A percentile compares a stretch with the other conserved stretches of the same genome.
These are phyloP conservation scores for Stenotaenia linearis DNA, from an alignment of 2,888 invertebrate species.

Conservation along the genomic window DNA sequence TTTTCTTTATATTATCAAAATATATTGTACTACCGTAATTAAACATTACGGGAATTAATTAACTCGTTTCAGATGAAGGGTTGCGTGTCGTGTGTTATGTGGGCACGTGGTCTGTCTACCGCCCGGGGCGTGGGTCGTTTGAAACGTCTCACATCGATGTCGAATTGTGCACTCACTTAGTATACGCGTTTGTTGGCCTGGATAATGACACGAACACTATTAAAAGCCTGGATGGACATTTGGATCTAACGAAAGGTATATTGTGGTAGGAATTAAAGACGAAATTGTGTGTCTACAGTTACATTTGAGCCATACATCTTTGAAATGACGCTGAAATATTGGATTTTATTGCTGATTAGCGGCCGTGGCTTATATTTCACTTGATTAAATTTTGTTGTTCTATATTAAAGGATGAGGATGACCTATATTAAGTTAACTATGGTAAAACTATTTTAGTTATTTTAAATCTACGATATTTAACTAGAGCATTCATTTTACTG, in stretches of 20 bases:
- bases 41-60: neutral
- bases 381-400: too few relatives aligned
- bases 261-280: neutral
- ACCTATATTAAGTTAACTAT: too few relatives aligned
- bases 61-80: neutral
- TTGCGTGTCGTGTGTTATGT: conserved; percentile 67
- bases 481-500: too few relatives aligned
- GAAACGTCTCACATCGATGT: conserved; percentile 64
- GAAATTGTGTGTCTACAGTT: too few relatives aligned
- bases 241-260: neutral
- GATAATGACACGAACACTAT: conserved; percentile 61
- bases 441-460: too few relatives aligned
- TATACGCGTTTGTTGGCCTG: conserved; percentile 76
- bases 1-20: neutral
- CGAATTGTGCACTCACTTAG: conserved; percentile 68
- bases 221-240: conserved; percentile 59
- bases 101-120: conserved; percentile 72
- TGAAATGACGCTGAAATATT: too few relatives aligned
- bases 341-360: neutral
- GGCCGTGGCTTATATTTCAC: too few relatives aligned
- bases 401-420: too few relatives aligned
- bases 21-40: neutral
- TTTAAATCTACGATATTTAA: too few relatives aligned
- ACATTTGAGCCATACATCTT: too few relatives aligned
- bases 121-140: conserved; percentile 61